Percentiles rank a stretch among this genome's conserved stretches.
Evolutionary conservation across 2,888 invertebrate species (phyloP).

Genomic region (Labia minor): DNA sequence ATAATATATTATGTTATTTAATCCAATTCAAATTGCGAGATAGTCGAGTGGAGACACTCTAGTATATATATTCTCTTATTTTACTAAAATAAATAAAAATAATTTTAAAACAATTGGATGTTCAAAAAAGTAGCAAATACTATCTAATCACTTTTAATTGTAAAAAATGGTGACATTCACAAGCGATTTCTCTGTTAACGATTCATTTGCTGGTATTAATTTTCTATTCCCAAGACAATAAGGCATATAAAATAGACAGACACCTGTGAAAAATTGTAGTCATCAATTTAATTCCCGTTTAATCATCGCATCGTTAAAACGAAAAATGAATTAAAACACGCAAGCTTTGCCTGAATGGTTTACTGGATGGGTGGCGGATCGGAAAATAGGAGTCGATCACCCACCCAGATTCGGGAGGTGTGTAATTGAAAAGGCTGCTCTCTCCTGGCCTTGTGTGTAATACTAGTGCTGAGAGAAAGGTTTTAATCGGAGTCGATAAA

Average conservation of each 20-base stretch:
- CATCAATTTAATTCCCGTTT: constrained; percentile 13
- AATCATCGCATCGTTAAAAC: constrained; percentile 13
- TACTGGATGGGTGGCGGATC: not conserved
- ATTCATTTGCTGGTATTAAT: not conserved
- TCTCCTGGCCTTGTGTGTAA: not conserved
- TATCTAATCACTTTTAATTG: too few species aligned
- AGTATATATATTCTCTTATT: too few species aligned
- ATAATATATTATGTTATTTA: too few species aligned
- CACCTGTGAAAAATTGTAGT: constrained; percentile 7
- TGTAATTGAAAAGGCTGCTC: not conserved
- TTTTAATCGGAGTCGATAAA: constrained; percentile 13
- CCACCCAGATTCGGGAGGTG: not conserved
- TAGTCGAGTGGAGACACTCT: too few species aligned
- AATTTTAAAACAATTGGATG: too few species aligned
- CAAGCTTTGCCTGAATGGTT: too few species aligned
- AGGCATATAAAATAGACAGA: not conserved
- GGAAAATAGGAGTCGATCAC: constrained; percentile 13
- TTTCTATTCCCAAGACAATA: not conserved
- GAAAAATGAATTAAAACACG: not conserved
- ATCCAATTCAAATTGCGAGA: too few species aligned
- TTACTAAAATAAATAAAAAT: too few species aligned
- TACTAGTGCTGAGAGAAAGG: not conserved
- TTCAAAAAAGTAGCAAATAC: too few species aligned
- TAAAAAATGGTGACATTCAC: too few species aligned
- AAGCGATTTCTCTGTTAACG: too few species aligned